These are phyloP conservation scores for Neria commutata DNA, from an alignment of 2,888 invertebrate species.

Conservation along the genomic window DNA sequence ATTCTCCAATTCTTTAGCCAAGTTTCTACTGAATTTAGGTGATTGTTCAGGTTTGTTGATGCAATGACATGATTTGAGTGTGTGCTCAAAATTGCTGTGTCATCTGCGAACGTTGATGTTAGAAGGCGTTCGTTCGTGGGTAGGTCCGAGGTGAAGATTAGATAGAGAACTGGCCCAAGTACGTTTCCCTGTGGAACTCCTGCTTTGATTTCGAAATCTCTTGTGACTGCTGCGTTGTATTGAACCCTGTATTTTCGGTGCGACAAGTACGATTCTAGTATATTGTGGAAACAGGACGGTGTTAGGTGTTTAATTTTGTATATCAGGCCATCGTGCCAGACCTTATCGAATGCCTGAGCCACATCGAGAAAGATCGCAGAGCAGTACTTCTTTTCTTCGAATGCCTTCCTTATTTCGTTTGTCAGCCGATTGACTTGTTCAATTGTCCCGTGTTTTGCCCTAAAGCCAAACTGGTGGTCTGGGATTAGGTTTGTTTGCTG, in stretches of 20 bases:
- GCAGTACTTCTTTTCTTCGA: constrained; percentile 1
- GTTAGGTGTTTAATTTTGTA: neutral
- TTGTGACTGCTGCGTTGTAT: neutral
- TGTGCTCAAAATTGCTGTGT: neutral
- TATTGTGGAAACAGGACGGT: neutral
- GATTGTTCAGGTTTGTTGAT: neutral
- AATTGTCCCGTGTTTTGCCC: neutral
- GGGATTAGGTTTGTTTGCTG: neutral
- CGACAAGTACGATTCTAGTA: neutral
- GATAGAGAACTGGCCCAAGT: neutral
- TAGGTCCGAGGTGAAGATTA: neutral
- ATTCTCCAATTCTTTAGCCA: constrained; percentile 11
- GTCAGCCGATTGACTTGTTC: constrained; percentile 5
- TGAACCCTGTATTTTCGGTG: neutral
- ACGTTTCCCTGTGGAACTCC: neutral
- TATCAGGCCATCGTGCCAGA: constrained; percentile 7
- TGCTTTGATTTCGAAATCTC: neutral
- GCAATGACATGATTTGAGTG: neutral
- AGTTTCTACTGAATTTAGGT: neutral
- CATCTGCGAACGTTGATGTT: neutral
- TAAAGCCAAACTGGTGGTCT: neutral
- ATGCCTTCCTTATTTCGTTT: neutral
- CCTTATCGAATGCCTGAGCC: constrained; percentile 10
- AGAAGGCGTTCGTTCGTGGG: neutral
- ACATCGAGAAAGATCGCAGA: constrained; percentile 9